Evolutionary conservation across 2,888 invertebrate genomes (phyloP).

Genomic region (Acronicta alni): DNA sequence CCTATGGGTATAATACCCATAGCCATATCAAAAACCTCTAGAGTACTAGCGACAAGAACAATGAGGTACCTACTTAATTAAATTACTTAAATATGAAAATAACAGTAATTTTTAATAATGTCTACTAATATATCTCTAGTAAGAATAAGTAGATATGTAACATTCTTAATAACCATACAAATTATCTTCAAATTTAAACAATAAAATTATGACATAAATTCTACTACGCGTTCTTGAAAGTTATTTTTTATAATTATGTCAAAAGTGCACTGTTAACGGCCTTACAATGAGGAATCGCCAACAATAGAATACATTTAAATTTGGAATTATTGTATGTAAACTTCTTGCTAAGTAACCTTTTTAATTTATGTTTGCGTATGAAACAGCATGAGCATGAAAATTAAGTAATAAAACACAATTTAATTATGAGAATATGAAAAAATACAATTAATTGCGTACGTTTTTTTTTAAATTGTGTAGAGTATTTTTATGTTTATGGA

Average conservation of each 20-base stretch:
- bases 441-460: not conserved
- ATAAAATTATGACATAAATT: not conserved
- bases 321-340: slow-evolving; percentile 6
- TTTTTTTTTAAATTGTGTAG: too few species aligned
- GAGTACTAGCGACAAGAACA: too few species aligned
- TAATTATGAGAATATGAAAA: not conserved
- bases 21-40: too few species aligned
- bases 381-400: not conserved
- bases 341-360: not conserved
- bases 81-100: too few species aligned
- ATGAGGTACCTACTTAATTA: too few species aligned
- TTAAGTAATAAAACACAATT: not conserved
- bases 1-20: too few species aligned
- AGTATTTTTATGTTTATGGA: too few species aligned
- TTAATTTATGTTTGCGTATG: not conserved
- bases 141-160: too few species aligned
- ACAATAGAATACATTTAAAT: slow-evolving; percentile 5
- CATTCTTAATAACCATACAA: not conserved
- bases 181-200: not conserved
- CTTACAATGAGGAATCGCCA: slow-evolving; percentile 1
- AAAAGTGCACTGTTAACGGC: slow-evolving; percentile 1
- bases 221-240: not conserved
- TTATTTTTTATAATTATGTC: not conserved
- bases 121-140: not conserved
- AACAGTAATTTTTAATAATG: not conserved